Conservation (phyloP, 2,888 invertebrate genomes). For the Zeuzera pyrina region DNA sequence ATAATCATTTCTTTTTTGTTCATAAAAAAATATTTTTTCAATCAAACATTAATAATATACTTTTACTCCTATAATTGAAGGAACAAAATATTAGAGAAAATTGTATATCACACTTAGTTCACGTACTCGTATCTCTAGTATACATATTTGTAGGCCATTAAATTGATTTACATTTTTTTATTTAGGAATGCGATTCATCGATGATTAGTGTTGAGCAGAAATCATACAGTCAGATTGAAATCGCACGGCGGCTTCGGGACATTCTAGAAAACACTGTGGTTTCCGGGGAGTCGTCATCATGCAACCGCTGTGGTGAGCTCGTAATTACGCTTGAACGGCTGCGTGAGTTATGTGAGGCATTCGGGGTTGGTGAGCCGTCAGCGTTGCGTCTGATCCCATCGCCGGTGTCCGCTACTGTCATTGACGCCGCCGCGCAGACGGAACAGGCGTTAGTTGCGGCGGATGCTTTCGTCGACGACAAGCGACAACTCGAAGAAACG, state of each 20-base stretch:
- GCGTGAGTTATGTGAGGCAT: slow-evolving; percentile 8
- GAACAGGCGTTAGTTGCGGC: slow-evolving; percentile 6
- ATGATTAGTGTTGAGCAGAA: slow-evolving; percentile 25
- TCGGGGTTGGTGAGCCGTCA: slow-evolving; percentile 5
- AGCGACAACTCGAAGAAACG: too few species aligned
- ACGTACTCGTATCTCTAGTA: too few species aligned
- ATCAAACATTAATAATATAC: too few species aligned
- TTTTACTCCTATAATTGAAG: too few species aligned
- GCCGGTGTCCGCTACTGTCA: slow-evolving; percentile 3
- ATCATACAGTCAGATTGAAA: slow-evolving; percentile 18
- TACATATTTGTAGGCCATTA: neutral
- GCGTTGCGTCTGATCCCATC: slow-evolving; percentile 2
- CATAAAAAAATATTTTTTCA: too few species aligned
- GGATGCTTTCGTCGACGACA: too few species aligned
- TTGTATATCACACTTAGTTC: too few species aligned
- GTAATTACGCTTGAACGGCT: slow-evolving; percentile 8
- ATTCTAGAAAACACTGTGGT: slow-evolving; percentile 1
- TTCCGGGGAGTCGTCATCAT: neutral
- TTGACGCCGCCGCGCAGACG: slow-evolving; percentile 12
- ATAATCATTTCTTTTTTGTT: too few species aligned
- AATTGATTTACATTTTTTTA: neutral
- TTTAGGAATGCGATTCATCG: slow-evolving; percentile 34
- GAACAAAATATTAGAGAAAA: too few species aligned
- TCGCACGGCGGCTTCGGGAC: slow-evolving; percentile 12
- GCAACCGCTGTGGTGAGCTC: slow-evolving; percentile 5